Base-by-base conservation (phyloP, 1,140 invertebrate species). In the Chrysopa pallens region DNA sequence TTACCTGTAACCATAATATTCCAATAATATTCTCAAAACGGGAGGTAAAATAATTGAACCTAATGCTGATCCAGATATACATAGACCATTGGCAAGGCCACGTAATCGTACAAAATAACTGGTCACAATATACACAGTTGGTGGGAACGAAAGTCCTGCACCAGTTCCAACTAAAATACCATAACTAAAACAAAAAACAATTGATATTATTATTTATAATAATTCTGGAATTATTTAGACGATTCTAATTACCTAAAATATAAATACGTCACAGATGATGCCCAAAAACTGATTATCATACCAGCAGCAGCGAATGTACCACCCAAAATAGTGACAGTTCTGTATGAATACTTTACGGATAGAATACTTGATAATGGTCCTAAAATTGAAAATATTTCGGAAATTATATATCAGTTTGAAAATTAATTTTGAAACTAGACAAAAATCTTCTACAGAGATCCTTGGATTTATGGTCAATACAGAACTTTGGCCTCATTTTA, bases 361-460 rank as follows among this genome's bases (percentile, higher is more conserved):
- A 94, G 64, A 49, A 88, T 78, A 56, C 86, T 88, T 11, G 90
- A 89, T 37, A 96, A 59, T 11, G 90, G 90, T 51, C 89, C 91
- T 78, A 68, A 48, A 59, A 76, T 57, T 36, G 50, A 49, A 39
- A 48, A 49, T 29, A 17, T 13, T 36, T n/a, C n/a, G 28, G 15
- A n/a, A 15, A 45, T 36, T 39, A 29, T 40, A 45, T 13, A 9
- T 33, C 6, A 42, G n/a, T n/a, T n/a, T n/a, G n/a, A n/a, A n/a
- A n/a, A n/a, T n/a, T n/a, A n/a, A n/a, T n/a, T n/a, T n/a, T n/a
- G n/a, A n/a, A n/a, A n/a, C n/a, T n/a, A n/a, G n/a, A n/a, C n/a
- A n/a, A n/a, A n/a, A n/a, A n/a, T n/a, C n/a, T n/a, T n/a, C n/a
- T n/a, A n/a, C n/a, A n/a, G n/a, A n/a, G n/a, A n/a, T n/a, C n/a